Base-by-base conservation (phyloP, 2,888 invertebrate genomes). In the Listrodromus nycthemerus region DNA sequence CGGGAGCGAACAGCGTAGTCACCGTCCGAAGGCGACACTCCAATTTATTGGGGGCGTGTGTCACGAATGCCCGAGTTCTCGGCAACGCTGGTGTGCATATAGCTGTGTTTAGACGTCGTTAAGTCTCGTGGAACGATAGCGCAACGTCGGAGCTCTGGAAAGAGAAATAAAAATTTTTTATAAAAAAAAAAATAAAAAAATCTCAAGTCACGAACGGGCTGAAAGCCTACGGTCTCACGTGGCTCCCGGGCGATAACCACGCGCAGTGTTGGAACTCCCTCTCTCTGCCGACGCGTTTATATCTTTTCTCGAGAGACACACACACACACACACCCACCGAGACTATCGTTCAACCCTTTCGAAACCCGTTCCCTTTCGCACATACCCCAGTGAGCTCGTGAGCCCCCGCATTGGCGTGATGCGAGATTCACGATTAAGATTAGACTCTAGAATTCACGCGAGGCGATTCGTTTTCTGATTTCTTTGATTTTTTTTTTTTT, bases 41-140 rank as follows among this genome's bases (percentile, higher is more conserved):
- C 86, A 81, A 88, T 91, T 91, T 91, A 91, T 90, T 90, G 87
- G 82, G 85, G 87, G 84, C 89, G 87, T 83, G 86, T 80, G 88
- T 83, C 85, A 74, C 80, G 70, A 75, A 37, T 48, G 27, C 66
- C 55, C 48, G 50, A 79, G 75, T 82, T 85, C 83, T 74, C 83
- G 83, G 81, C 77, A 76, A 80, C 69, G 71, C 63, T 48, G n/a
- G 63, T 71, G 79, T 19, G 58, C 45, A 67, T 81, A 67, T 70
- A 75, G 70, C 73, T 82, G 81, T 74, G 83, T 83, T 86, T 82
- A 66, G 78, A 78, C 50, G 58, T 83, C 77, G 48, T 82, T 83
- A 74, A 80, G 50, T 76, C 75, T 24, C 48, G 41, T 27, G 65
- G 73, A 77, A 80, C 76, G 81, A 83, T 70, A 82, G 58, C 69